These are phyloP conservation scores for Therioaphis trifolii DNA, from an alignment of 2,888 invertebrate species.

Conservation along the genomic window DNA sequence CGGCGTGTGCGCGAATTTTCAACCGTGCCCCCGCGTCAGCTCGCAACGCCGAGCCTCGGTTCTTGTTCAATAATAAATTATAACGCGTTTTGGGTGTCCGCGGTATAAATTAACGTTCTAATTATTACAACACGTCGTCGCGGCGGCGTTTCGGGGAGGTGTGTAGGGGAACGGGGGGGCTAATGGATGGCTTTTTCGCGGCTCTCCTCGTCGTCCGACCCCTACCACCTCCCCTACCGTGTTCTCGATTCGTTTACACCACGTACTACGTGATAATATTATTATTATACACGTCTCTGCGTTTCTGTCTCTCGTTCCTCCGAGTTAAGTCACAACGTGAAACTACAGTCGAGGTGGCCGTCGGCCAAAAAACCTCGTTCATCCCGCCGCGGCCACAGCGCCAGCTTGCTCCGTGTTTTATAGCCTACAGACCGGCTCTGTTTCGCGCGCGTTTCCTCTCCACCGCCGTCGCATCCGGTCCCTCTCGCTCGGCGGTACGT, in stretches of 20 bases:
- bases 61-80: constrained; percentile 44
- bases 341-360: background rate
- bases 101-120: constrained; percentile 55
- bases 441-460: background rate
- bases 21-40: background rate
- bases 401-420: constrained; percentile 38
- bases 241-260: background rate
- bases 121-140: constrained; percentile 31
- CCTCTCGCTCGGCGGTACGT: background rate
- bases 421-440: background rate
- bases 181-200: constrained; percentile 19
- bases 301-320: background rate
- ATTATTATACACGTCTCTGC: background rate
- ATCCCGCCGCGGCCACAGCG: background rate
- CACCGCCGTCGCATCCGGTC: background rate
- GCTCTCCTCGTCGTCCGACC: background rate
- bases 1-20: constrained; percentile 11
- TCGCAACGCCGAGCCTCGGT: background rate
- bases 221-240: background rate
- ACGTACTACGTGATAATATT: background rate
- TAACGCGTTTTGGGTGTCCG: constrained; percentile 5
- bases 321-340: background rate
- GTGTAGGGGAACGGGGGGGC: background rate
- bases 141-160: background rate
- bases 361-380: constrained; percentile 37